Evolutionary conservation across 2,113 vertebrate species (phyloP).

Genomic region (Symphodus melops): DNA sequence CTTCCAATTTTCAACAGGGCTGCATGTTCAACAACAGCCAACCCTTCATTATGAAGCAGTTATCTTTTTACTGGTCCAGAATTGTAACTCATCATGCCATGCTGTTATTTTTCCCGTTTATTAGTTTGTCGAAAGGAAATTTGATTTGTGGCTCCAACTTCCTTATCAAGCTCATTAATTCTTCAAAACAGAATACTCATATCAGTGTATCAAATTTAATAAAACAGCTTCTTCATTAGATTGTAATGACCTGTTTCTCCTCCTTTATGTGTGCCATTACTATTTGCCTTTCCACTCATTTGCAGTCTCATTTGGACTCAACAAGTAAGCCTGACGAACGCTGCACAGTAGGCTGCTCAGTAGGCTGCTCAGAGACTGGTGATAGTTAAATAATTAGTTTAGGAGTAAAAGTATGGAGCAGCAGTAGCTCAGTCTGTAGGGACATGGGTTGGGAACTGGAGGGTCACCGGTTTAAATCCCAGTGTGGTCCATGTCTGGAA

Average conservation of each 20-base stretch:
- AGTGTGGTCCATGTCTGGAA: no score
- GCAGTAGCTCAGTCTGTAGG: no score
- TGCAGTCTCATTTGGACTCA: background rate
- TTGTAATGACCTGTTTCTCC: background rate
- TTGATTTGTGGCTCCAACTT: conserved; percentile 14
- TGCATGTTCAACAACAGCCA: no score
- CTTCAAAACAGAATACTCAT: conserved; percentile 28
- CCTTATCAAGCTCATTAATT: conserved; percentile 24
- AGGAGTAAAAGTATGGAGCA: no score
- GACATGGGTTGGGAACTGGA: no score
- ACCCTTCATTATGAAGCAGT: no score
- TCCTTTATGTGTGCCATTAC: background rate
- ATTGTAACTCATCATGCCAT: no score
- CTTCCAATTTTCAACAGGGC: no score
- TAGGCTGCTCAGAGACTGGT: background rate
- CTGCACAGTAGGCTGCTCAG: background rate
- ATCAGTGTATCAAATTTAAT: conserved; percentile 18
- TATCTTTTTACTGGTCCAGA: no score
- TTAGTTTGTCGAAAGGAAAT: conserved; percentile 8
- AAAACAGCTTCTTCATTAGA: conserved; percentile 27
- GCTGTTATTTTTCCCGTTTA: conserved; percentile 5
- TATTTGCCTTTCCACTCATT: conserved; percentile 17
- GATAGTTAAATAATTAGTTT: background rate
- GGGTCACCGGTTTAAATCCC: no score
- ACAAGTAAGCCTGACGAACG: background rate